A percentile compares a stretch with the other conserved stretches of the same genome.
These are phyloP conservation scores for Hypena proboscidalis DNA, from an alignment of 2,888 invertebrate species.

Conservation along the genomic window DNA sequence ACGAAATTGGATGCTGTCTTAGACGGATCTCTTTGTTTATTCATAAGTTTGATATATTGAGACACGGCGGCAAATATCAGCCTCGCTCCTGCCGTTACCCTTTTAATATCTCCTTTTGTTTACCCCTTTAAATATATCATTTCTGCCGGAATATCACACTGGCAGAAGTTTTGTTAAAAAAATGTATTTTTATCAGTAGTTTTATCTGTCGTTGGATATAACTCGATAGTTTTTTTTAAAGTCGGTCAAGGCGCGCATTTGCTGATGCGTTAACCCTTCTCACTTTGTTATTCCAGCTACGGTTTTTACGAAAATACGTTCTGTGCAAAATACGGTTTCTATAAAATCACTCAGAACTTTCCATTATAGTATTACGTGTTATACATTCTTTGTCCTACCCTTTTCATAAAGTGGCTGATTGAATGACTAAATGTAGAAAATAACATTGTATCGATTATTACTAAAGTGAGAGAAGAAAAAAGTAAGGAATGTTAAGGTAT, in stretches of 20 bases:
- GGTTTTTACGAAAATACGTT: neutral
- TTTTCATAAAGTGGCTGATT: too few species aligned
- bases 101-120: slow-evolving; percentile 21
- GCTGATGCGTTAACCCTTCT: slow-evolving; percentile 27
- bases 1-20: slow-evolving; percentile 32
- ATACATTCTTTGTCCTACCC: too few species aligned
- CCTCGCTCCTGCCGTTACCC: slow-evolving; percentile 5
- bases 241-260: slow-evolving; percentile 22
- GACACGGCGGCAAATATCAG: slow-evolving; percentile 11
- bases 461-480: too few species aligned
- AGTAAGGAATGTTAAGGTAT: too few species aligned
- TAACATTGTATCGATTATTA: too few species aligned
- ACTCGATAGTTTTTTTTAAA: slow-evolving; percentile 8
- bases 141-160: slow-evolving; percentile 1
- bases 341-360: too few species aligned
- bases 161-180: neutral
- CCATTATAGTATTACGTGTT: too few species aligned
- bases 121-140: slow-evolving; percentile 16
- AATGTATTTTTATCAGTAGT: neutral
- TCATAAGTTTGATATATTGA: slow-evolving; percentile 25
- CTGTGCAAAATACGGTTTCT: too few species aligned
- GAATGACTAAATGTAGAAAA: too few species aligned
- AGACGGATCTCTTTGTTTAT: slow-evolving; percentile 31
- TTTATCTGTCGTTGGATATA: slow-evolving; percentile 5
- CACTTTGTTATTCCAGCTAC: slow-evolving; percentile 7